Evolutionary conservation across 2,797 vertebrate genomes (phyloP).

Genomic region (Melanotaenia parkinsoni): DNA sequence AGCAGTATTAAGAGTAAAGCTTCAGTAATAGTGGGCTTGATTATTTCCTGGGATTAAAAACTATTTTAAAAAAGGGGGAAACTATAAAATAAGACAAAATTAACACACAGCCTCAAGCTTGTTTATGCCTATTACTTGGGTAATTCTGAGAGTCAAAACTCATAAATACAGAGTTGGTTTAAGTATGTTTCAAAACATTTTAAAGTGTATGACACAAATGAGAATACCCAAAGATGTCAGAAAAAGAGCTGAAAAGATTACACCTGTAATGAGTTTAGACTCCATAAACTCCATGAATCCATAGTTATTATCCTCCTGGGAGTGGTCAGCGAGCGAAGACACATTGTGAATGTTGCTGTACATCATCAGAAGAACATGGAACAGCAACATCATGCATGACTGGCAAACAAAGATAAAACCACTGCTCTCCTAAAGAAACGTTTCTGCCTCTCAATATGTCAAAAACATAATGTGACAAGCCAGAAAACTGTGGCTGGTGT

Average conservation of each 20-base stretch:
- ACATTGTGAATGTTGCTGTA: no score
- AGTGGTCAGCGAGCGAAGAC: not conserved
- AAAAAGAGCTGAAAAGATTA: not conserved
- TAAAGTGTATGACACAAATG: not conserved
- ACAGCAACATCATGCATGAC: not conserved
- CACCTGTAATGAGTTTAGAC: not conserved
- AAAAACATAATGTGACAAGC: not conserved
- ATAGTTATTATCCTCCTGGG: not conserved
- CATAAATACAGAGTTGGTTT: not conserved
- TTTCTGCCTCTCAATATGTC: not conserved
- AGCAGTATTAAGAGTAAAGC: not conserved
- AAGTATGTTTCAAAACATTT: not conserved
- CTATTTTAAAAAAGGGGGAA: no score
- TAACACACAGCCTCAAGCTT: not conserved
- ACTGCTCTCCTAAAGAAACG: not conserved
- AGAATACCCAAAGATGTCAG: not conserved
- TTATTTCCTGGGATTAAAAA: not conserved
- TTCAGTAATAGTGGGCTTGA: no score
- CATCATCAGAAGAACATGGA: not conserved
- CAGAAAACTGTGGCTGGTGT: not conserved
- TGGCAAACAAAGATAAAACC: not conserved
- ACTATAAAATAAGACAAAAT: no score
- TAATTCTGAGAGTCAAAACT: not conserved
- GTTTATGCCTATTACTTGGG: not conserved
- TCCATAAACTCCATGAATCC: not conserved